Percentiles rank a stretch among this genome's conserved stretches.
These are phyloP conservation scores for Palythoa grandiflora DNA, from an alignment of 92 coral and sea anemone species.

Conservation along the genomic window DNA sequence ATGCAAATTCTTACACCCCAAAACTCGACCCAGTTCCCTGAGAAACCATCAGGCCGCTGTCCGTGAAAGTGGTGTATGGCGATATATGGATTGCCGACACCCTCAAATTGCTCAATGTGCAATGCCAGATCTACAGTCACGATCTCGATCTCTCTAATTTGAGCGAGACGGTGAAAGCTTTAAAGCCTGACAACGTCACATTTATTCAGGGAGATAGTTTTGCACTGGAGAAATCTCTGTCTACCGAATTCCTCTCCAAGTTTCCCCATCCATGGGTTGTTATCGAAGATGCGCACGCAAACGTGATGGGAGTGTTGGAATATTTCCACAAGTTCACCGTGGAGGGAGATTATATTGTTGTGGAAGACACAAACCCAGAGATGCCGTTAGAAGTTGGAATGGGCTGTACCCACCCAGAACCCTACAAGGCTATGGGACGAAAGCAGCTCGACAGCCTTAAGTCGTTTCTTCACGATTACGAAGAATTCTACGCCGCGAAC, in stretches of 20 bases:
- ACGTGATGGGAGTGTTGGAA: slow-evolving; percentile 41
- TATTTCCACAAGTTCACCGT: slow-evolving; percentile 32
- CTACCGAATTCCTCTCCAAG: slow-evolving; percentile 40
- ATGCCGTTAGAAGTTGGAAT: not conserved
- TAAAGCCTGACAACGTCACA: slow-evolving; percentile 52
- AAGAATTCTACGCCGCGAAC: slow-evolving; percentile 56
- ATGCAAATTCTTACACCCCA: no score
- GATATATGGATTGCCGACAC: slow-evolving; percentile 51
- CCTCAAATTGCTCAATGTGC: slow-evolving; percentile 15
- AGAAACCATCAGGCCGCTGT: no score
- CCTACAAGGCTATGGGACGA: slow-evolving; percentile 17
- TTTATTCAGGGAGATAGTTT: slow-evolving; percentile 55
- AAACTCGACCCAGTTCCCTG: no score
- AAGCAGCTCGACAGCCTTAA: slow-evolving; percentile 34
- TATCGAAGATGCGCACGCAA: slow-evolving; percentile 59
- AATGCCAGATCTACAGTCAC: slow-evolving; percentile 37
- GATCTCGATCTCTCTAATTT: slow-evolving; percentile 42
- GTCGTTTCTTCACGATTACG: slow-evolving; percentile 41
- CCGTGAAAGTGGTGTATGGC: no score
- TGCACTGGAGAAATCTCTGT: slow-evolving; percentile 49
- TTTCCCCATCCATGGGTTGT: slow-evolving; percentile 57
- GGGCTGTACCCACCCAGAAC: slow-evolving; percentile 8
- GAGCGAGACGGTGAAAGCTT: slow-evolving; percentile 40
- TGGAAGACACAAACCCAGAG: slow-evolving; percentile 53
- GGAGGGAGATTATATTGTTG: slow-evolving; percentile 54